phyloP scores from a whole-genome alignment of 2,113 vertebrate genomes.

The Hemiprocne comata region DNA sequence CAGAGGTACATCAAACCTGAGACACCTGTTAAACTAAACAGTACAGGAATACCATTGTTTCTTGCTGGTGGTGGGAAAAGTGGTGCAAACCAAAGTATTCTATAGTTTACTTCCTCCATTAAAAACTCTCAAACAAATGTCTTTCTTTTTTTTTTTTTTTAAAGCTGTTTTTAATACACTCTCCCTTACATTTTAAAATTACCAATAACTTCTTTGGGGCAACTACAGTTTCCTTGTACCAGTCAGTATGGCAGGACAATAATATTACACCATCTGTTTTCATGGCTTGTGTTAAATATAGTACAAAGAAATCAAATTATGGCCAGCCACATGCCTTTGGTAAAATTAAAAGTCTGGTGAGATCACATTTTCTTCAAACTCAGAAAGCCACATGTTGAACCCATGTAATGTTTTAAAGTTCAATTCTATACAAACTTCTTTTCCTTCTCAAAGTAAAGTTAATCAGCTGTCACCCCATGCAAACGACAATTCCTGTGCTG shows the following conservation, averaged over 20 bases:
- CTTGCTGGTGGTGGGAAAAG: background rate
- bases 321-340: constrained; percentile 67
- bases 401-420: constrained; percentile 45
- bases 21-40: background rate
- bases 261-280: constrained; percentile 33
- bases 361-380: constrained; percentile 62
- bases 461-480: background rate
- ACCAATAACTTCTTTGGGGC: constrained; percentile 11
- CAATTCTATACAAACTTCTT: constrained; percentile 34
- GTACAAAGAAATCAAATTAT: constrained; percentile 40
- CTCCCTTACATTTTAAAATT: constrained; percentile 60
- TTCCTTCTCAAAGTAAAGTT: constrained; percentile 29
- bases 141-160: background rate
- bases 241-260: constrained; percentile 32
- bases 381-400: constrained; percentile 59
- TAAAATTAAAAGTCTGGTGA: constrained; percentile 56
- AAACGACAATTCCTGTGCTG: constrained; percentile 6
- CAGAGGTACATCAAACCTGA: background rate
- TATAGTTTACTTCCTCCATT: background rate
- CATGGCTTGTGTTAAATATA: constrained; percentile 55
- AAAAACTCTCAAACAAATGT: constrained; percentile 25
- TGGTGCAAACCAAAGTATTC: background rate
- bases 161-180: constrained; percentile 67
- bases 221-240: constrained; percentile 45
- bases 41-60: background rate